Base-by-base conservation (phyloP, 2,113 vertebrate species). In the Notarius quadriscutis region DNA sequence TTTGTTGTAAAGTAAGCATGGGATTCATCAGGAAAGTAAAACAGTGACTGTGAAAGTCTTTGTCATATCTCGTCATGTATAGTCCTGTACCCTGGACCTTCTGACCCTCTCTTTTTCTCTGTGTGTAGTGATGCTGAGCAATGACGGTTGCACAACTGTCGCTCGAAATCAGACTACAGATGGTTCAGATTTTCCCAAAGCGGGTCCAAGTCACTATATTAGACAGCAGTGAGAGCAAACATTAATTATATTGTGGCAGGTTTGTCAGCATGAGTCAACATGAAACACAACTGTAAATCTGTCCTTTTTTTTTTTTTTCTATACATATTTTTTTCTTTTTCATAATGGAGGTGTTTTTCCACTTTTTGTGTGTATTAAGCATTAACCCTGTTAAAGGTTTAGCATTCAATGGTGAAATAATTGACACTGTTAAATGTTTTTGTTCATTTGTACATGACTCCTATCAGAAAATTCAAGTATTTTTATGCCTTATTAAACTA, bases 191-290 rank as follows among this genome's bases (percentile, higher is more conserved):
- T 65, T 14, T 77, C 72, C 5, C n/a, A 1, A 14, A 17, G 18
- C 7, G 2, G 34, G 20, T 62, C 30, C 27, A 71, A 85, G n/a
- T 85, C 72, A 77, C 34, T 15, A 17, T 51, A n/a, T 77, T 50
- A 18, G 41, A 63, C n/a, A 50, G 50, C 84, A 75, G 50, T 51
- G 17, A 88, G 69, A 22, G 34, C 55, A 74, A 71, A 71, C 75
- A 63, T 15, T 34, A n/a, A 22, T 81, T 62, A 58, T 72, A 63
- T 11, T 25, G 12, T 25, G 58, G 20, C 77, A 72, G 50, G 8
- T 50, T n/a, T 63, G 25, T 62, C 58, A 78, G 41, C 78, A 10
- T 20, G 48, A 34, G 57, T 58, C 62, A 71, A 69, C 77, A 53
- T 81, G 77, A 81, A 69, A 17, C 62, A n/a, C 4, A 8, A 4